Evolutionary conservation across 1,140 invertebrate species (phyloP), one percentile per base, ranked within the genome.

Genomic region (Cherax quadricarinatus): DNA sequence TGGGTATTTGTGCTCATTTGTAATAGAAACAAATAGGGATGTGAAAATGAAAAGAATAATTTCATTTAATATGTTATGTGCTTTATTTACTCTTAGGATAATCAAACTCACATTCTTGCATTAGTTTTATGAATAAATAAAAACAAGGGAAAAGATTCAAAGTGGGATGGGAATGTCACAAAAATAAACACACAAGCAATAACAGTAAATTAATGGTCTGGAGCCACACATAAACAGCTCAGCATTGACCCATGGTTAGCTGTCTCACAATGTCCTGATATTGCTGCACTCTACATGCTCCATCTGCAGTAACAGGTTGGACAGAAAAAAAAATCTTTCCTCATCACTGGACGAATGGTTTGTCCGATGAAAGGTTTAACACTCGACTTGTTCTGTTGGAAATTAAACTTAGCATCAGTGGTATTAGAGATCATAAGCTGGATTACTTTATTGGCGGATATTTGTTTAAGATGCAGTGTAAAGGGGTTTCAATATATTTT

Each of bases 1-100:
- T 60, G 51, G 51, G 81, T 83, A 83, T 53, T 53, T 83, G 81
- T 60, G 81, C 81, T 83, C 81, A 83, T n/a, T 83, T 83, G 57
- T 83, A 83, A 53, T 60, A 53, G 14, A 60, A 30, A 75, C 70
- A 21, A 18, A 57, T 24, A 16, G n/a, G 81, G 49, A 83, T 83
- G 51, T 83, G 81, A 24, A 83, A 51, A 51, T 83, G 81, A 53
- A 21, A 53, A 53, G 51, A 81, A 81, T 70, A 18, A 57, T 60
- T 57, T 24, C 7, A 5, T 18, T 57, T 53, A 57, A 24, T 83
- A n/a, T 83, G 12, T 18, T 83, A 30, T 83, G 57, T 83, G 30
- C 24, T 24, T 24, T 83, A 83, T 24, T 24, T 83, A 83, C 81
- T 57, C 51, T 21, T 53, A 83, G 51, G 57, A 75, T 16, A 66